A percentile compares a stretch with the other conserved stretches of the same genome.
phyloP scores from a whole-genome alignment of 2,797 vertebrate genomes.

The Anguilla megastoma region DNA sequence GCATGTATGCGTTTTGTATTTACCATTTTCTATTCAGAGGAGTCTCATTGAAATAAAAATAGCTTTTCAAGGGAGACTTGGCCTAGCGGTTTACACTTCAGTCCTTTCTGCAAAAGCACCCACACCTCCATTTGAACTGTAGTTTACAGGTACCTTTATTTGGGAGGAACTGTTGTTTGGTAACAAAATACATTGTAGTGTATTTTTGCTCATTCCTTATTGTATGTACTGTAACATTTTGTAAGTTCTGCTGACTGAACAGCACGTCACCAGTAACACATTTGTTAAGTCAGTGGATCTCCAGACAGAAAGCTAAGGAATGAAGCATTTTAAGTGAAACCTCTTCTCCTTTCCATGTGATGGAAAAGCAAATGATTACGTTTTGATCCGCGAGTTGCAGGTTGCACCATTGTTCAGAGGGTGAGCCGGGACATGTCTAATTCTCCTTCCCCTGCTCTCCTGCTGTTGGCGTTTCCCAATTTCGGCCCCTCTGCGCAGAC shows the following conservation, averaged over 20 bases:
- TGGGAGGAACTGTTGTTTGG: neutral
- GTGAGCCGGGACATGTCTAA: neutral
- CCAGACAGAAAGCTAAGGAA: neutral
- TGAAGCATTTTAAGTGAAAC: neutral
- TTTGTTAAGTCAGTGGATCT: neutral
- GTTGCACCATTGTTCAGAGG: neutral
- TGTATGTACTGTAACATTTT: neutral
- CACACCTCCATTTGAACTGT: neutral
- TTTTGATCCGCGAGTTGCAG: too few species aligned
- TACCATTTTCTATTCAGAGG: neutral
- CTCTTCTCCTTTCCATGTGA: neutral
- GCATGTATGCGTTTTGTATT: neutral
- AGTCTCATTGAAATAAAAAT: neutral
- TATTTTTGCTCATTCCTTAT: neutral
- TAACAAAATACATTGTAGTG: neutral
- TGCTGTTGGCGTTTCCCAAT: neutral
- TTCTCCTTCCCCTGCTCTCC: neutral
- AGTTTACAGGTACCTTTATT: neutral
- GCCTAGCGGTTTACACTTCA: neutral
- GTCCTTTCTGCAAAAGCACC: neutral
- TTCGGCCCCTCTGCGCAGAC: neutral
- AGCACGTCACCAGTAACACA: too few species aligned
- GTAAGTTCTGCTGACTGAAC: neutral
- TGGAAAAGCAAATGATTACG: neutral
- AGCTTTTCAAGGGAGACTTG: neutral